Evolutionary conservation across 2,113 vertebrate genomes (phyloP).

Genomic region (Misgurnus mizolepis): DNA sequence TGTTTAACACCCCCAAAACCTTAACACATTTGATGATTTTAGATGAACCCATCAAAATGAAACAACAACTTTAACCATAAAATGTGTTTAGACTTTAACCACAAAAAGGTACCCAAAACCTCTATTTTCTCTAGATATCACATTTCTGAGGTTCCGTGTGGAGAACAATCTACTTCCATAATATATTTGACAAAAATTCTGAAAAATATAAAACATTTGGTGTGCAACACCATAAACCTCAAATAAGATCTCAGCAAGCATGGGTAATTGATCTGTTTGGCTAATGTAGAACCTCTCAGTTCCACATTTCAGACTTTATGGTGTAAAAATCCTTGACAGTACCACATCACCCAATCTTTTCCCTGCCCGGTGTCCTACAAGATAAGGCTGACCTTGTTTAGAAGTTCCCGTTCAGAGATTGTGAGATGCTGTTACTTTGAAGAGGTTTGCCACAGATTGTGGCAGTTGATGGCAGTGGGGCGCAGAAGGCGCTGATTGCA

Average conservation of each 20-base stretch:
- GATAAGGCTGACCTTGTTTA: constrained; percentile 22
- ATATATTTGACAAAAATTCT: background rate
- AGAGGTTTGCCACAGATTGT: background rate
- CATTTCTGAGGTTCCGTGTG: background rate
- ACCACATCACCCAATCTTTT: background rate
- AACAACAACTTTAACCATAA: background rate
- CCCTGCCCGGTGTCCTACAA: background rate
- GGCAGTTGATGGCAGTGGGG: constrained; percentile 25
- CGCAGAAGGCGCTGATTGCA: constrained; percentile 45
- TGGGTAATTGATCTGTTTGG: background rate
- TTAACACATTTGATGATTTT: background rate
- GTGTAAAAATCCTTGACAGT: background rate
- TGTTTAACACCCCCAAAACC: too few relatives aligned
- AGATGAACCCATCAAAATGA: background rate
- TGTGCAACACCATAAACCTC: background rate
- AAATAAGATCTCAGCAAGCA: background rate
- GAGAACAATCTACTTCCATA: background rate
- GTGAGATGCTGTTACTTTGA: constrained; percentile 27
- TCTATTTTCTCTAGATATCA: too few relatives aligned
- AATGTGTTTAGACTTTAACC: background rate
- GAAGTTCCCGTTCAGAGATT: constrained; percentile 5
- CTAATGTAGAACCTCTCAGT: background rate
- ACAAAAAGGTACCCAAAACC: background rate
- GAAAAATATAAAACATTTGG: background rate
- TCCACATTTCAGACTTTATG: background rate